phyloP scores from a whole-genome alignment of 2,797 vertebrate genomes.

The Lerista edwardsae region DNA sequence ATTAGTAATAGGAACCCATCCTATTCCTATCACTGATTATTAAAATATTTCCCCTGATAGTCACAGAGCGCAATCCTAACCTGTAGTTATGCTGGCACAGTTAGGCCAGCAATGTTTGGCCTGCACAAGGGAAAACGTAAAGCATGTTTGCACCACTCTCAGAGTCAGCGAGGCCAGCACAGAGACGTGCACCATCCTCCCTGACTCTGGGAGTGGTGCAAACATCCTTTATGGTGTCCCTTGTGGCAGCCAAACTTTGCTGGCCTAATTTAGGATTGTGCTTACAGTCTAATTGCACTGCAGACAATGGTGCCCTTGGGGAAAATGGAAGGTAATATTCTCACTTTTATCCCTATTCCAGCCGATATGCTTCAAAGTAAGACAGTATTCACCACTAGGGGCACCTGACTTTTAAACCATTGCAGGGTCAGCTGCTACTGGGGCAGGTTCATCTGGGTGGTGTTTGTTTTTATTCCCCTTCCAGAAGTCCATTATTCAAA shows the following conservation, averaged over 20 bases:
- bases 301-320: not conserved
- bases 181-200: too few species aligned
- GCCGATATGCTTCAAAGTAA: constrained; percentile 18
- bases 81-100: too few species aligned
- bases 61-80: too few species aligned
- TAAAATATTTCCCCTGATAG: constrained; percentile 23
- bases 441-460: not conserved
- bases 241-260: too few species aligned
- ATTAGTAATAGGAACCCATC: too few species aligned
- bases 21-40: constrained; percentile 15
- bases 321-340: not conserved
- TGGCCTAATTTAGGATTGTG: too few species aligned
- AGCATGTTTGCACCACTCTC: too few species aligned
- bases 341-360: not conserved
- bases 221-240: too few species aligned
- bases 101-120: too few species aligned
- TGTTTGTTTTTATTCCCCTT: constrained; percentile 3
- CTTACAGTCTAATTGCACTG: constrained; percentile 3
- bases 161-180: too few species aligned
- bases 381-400: not conserved
- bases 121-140: too few species aligned
- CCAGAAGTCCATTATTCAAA: not conserved
- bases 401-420: not conserved
- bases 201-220: too few species aligned
- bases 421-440: not conserved